phyloP scores from a whole-genome alignment of 1,140 invertebrate genomes.

The Drosophila kikkawai region DNA sequence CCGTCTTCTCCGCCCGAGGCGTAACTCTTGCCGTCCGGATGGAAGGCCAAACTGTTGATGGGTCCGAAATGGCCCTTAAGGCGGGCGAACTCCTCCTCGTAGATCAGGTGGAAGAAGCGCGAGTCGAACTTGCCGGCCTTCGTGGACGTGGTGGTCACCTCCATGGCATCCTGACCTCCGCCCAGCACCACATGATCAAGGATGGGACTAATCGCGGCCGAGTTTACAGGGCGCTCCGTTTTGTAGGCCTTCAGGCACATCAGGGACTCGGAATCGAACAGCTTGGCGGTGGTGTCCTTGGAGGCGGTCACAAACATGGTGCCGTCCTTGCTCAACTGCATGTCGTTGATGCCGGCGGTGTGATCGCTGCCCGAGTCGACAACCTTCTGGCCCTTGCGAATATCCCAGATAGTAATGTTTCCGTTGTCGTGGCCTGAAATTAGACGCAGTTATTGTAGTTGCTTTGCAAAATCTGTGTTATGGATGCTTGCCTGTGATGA shows the following conservation, averaged over 20 bases:
- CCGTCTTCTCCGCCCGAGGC: conserved; percentile 99
- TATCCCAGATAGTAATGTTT: conserved; percentile 95
- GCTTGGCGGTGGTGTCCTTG: conserved; percentile 96
- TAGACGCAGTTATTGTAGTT: neutral
- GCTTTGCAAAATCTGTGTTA: neutral
- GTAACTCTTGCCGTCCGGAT: conserved; percentile 98
- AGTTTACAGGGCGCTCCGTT: conserved; percentile 98
- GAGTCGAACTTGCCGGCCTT: conserved; percentile 99
- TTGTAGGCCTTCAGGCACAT: conserved; percentile 97
- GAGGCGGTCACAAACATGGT: conserved; percentile 99
- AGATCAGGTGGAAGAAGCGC: conserved; percentile 99
- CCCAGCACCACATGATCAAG: conserved; percentile 97
- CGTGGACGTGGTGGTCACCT: conserved; percentile 98
- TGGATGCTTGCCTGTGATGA: conserved; percentile 90
- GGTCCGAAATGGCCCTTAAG: conserved; percentile 99
- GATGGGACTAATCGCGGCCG: conserved; percentile 97
- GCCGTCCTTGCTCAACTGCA: conserved; percentile 96
- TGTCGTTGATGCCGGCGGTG: conserved; percentile 95
- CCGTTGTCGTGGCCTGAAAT: conserved; percentile 94
- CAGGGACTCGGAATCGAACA: conserved; percentile 95
- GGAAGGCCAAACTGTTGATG: conserved; percentile 99
- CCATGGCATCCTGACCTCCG: conserved; percentile 99
- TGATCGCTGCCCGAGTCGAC: conserved; percentile 92
- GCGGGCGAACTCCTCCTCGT: conserved; percentile 99
- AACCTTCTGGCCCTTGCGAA: conserved; percentile 93